These are phyloP conservation scores for Oncopodura yosiiana DNA, from an alignment of 1,140 invertebrate genomes.

Conservation along the genomic window DNA sequence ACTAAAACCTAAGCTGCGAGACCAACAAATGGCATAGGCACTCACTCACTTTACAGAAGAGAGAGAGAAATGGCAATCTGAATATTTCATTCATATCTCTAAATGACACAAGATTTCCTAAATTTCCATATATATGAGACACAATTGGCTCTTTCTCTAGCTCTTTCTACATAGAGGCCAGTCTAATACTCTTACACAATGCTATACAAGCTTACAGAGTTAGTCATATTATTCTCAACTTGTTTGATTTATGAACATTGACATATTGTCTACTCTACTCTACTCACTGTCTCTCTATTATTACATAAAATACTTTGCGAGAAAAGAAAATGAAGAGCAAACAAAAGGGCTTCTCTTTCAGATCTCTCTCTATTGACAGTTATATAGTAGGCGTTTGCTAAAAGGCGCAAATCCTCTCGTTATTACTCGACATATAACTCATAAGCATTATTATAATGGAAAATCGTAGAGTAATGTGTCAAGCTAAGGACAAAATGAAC, in stretches of 20 bases:
- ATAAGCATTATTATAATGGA: background rate
- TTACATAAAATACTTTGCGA: too few species aligned
- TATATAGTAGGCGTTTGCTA: background rate
- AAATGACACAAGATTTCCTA: conserved; percentile 30
- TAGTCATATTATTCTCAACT: too few species aligned
- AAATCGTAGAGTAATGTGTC: background rate
- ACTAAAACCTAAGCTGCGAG: too few species aligned
- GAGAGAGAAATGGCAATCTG: conserved; percentile 19
- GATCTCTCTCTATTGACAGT: conserved; percentile 2
- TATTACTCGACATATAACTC: background rate
- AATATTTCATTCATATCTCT: conserved; percentile 33
- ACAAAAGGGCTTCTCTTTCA: background rate
- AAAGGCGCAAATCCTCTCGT: background rate
- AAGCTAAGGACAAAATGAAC: too few species aligned
- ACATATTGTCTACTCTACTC: conserved; percentile 11
- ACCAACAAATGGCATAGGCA: conserved; percentile 14
- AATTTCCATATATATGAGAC: conserved; percentile 32
- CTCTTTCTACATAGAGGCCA: background rate
- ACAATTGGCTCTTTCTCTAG: background rate
- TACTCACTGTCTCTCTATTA: too few species aligned
- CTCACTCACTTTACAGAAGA: conserved; percentile 2
- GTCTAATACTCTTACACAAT: background rate
- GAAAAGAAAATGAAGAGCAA: background rate
- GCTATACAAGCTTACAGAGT: background rate
- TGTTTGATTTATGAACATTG: conserved; percentile 14